These are phyloP conservation scores for Lepidotrigona ventralis DNA, from an alignment of 1,140 invertebrate species.

Conservation along the genomic window DNA sequence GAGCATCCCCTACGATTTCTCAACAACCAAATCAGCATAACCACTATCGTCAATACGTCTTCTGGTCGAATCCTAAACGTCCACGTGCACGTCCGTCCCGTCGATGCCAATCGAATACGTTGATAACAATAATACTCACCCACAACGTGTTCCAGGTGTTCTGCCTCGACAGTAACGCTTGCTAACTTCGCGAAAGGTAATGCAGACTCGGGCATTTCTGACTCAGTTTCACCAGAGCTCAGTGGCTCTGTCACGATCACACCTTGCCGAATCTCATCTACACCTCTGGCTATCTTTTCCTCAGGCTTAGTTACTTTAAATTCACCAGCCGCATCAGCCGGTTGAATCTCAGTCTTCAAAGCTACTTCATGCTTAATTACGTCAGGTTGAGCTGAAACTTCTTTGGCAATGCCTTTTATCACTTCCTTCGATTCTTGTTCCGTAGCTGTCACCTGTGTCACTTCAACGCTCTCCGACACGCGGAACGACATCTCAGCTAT, in stretches of 20 bases:
- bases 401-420: conserved; percentile 72
- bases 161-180: conserved; percentile 68
- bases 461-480: conserved; percentile 67
- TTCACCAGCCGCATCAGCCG: conserved; percentile 68
- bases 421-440: conserved; percentile 77
- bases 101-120: conserved; percentile 47
- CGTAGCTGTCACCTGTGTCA: conserved; percentile 70
- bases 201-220: conserved; percentile 75
- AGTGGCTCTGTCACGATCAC: conserved; percentile 80
- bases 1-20: background rate
- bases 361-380: conserved; percentile 75
- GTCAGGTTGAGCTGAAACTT: conserved; percentile 71
- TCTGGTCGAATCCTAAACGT: conserved; percentile 21
- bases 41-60: conserved; percentile 11
- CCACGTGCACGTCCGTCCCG: conserved; percentile 14
- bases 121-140: conserved; percentile 79
- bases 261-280: conserved; percentile 77
- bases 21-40: background rate
- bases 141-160: conserved; percentile 76
- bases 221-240: conserved; percentile 78
- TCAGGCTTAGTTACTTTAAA: conserved; percentile 70
- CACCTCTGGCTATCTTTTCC: conserved; percentile 69
- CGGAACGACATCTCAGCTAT: conserved; percentile 69
- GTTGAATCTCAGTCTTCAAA: conserved; percentile 74
- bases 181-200: conserved; percentile 70